Percentiles rank a stretch among this genome's conserved stretches.
phyloP scores from a whole-genome alignment of 2,797 vertebrate genomes.

The Danio tinwini region DNA sequence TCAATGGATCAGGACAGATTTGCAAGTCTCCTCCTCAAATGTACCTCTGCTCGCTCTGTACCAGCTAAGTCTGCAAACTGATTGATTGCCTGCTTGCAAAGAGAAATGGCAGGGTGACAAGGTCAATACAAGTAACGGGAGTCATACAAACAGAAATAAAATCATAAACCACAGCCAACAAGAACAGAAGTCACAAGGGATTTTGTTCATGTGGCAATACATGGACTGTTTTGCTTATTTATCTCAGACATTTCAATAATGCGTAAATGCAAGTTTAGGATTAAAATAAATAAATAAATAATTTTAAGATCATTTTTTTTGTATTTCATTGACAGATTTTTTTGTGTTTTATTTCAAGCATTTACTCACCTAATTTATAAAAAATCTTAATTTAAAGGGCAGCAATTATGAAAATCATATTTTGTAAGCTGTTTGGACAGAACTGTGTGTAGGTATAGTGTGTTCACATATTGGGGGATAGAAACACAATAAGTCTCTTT shows the following conservation, averaged over 20 bases:
- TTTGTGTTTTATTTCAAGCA: no score
- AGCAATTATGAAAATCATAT: no score
- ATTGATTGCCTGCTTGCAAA: slow-evolving; percentile 46
- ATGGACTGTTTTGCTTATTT: slow-evolving; percentile 45
- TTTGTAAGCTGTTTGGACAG: no score
- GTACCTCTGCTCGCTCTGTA: background rate
- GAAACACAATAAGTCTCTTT: no score
- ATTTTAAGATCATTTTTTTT: no score
- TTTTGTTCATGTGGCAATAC: slow-evolving; percentile 56
- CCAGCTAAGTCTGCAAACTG: slow-evolving; percentile 40
- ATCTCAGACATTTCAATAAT: slow-evolving; percentile 5
- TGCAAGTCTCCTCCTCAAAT: background rate
- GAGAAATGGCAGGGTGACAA: slow-evolving; percentile 43
- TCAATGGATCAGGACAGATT: background rate
- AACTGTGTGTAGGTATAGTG: no score
- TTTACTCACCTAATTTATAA: no score
- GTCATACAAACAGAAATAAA: slow-evolving; percentile 50
- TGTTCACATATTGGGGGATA: no score
- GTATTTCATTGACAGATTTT: no score
- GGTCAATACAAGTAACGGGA: slow-evolving; percentile 44
- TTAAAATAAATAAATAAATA: no score
- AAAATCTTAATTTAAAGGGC: no score
- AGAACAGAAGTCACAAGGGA: slow-evolving; percentile 51
- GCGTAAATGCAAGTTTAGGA: no score
- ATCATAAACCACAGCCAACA: slow-evolving; percentile 48